A percentile compares a stretch with the other conserved stretches of the same genome.
These are phyloP conservation scores for Peromyscus eremicus DNA, from an alignment of 2,797 vertebrate species.

Conservation along the genomic window DNA sequence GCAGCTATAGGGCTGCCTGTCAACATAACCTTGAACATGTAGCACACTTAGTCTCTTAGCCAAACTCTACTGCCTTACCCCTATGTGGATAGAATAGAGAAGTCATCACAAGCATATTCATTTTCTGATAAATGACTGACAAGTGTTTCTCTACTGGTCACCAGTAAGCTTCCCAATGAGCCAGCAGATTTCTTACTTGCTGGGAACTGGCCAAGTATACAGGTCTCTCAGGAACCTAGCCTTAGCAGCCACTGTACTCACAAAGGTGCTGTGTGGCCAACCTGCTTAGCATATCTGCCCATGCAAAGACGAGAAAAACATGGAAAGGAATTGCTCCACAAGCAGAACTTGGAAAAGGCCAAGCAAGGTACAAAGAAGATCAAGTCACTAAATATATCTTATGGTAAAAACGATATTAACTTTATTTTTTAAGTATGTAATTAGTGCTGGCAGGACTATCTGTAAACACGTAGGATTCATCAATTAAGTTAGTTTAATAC, in stretches of 20 bases:
- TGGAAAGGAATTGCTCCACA: background rate
- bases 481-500: background rate
- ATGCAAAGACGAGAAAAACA: conserved; percentile 23
- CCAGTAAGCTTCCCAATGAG: background rate
- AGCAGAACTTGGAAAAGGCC: background rate
- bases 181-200: background rate
- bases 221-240: background rate
- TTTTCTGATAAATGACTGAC: conserved; percentile 15
- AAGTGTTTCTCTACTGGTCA: background rate
- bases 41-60: background rate
- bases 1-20: background rate
- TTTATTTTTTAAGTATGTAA: conserved; percentile 45
- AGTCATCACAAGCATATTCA: conserved; percentile 28
- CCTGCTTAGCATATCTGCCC: background rate
- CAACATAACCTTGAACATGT: background rate
- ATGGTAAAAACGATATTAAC: conserved; percentile 39
- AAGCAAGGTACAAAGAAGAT: conserved; percentile 43
- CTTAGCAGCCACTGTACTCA: background rate
- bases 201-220: background rate
- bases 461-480: background rate
- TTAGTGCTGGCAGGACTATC: background rate
- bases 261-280: background rate
- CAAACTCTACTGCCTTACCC: background rate
- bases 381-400: conserved; percentile 20
- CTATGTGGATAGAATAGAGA: background rate